Evolutionary conservation across 30 jellyfish, hydroid and myxozoan species (phyloP).

Genomic region (Pseudorhiza aurosa): DNA sequence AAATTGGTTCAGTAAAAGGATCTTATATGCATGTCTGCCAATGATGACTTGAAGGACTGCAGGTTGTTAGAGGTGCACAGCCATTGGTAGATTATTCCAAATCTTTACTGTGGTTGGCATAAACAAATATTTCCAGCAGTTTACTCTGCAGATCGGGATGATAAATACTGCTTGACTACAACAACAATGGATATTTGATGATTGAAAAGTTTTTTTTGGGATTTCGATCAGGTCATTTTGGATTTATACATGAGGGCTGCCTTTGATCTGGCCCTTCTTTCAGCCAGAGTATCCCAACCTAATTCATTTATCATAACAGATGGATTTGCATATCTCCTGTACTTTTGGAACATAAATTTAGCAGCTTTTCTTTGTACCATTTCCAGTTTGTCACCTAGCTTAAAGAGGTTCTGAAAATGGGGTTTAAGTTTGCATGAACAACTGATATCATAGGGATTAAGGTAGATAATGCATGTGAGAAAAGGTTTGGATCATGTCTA

Average conservation of each 20-base stretch:
- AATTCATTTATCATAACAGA: conserved; percentile 26
- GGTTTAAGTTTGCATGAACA: too few species aligned
- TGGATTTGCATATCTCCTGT: conserved; percentile 23
- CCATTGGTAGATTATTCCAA: conserved; percentile 36
- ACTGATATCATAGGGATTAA: too few species aligned
- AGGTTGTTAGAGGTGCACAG: conserved; percentile 1
- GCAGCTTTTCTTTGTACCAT: conserved; percentile 49
- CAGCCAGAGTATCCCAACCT: conserved; percentile 3
- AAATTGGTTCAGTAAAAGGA: conserved; percentile 12
- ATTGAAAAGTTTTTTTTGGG: conserved; percentile 25
- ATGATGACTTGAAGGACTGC: background rate
- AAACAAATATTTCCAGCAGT: conserved; percentile 6
- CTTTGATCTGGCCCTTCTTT: conserved; percentile 19
- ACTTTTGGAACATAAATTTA: conserved; percentile 11
- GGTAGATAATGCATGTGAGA: too few species aligned
- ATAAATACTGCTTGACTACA: conserved; percentile 36
- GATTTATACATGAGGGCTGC: conserved; percentile 22
- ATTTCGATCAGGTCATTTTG: conserved; percentile 29
- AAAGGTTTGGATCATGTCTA: too few species aligned
- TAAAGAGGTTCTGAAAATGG: too few species aligned
- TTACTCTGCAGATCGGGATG: conserved; percentile 15
- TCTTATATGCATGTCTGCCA: conserved; percentile 1
- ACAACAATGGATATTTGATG: conserved; percentile 36
- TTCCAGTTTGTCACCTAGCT: too few species aligned
- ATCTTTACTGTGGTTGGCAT: conserved; percentile 15